phyloP scores from a whole-genome alignment of 2,113 vertebrate species.

The Saccopteryx leptura region DNA sequence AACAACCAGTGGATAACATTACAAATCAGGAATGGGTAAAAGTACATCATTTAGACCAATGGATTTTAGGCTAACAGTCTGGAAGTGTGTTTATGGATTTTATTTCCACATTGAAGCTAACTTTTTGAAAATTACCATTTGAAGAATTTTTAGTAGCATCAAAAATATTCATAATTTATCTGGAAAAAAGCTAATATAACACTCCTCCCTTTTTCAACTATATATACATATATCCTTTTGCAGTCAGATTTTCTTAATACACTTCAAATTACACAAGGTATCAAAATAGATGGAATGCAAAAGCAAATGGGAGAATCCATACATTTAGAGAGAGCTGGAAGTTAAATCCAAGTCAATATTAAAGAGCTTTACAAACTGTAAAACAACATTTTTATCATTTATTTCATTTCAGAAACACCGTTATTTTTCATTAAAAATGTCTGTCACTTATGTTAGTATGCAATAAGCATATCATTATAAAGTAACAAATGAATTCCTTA shows the following conservation, averaged over 20 bases:
- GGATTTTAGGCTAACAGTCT: not conserved
- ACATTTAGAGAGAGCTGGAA: not conserved
- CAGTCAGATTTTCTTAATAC: constrained; percentile 32
- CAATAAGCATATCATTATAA: constrained; percentile 10
- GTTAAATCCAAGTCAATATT: constrained; percentile 20
- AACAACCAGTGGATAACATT: not conserved
- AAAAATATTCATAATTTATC: constrained; percentile 50
- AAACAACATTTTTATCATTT: constrained; percentile 16
- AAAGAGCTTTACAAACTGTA: constrained; percentile 26
- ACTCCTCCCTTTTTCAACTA: not conserved
- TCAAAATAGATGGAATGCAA: not conserved
- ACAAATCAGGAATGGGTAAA: not conserved
- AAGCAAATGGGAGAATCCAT: constrained; percentile 25
- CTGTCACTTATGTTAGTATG: not conserved
- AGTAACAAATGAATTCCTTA: constrained; percentile 31
- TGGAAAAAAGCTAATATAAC: constrained; percentile 52
- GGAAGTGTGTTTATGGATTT: constrained; percentile 19
- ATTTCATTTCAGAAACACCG: not conserved
- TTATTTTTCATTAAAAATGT: constrained; percentile 53
- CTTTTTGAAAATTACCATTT: not conserved
- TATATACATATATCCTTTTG: not conserved
- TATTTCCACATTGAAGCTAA: constrained; percentile 19
- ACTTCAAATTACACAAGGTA: not conserved
- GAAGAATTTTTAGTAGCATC: constrained; percentile 4
- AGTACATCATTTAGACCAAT: not conserved